These are phyloP conservation scores for Tenualosa thibaudeaui DNA, from an alignment of 2,797 vertebrate species.

Conservation along the genomic window DNA sequence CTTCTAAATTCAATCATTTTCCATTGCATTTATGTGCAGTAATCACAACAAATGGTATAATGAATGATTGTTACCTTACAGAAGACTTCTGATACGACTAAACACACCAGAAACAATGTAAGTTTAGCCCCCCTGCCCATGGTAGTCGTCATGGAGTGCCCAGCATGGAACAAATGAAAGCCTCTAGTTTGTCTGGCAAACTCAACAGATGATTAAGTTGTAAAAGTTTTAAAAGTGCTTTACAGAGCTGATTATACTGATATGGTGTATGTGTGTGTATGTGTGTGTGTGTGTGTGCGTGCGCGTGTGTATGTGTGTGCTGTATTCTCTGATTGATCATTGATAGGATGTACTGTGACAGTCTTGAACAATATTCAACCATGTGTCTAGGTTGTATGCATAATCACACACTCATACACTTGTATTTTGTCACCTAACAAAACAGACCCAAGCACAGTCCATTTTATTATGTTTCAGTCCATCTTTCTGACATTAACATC, in stretches of 20 bases:
- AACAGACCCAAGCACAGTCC: neutral
- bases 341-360: neutral
- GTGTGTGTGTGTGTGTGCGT: neutral
- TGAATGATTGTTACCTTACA: neutral
- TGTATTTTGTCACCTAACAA: neutral
- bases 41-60: neutral
- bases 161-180: neutral
- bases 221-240: conserved; percentile 9
- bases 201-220: neutral
- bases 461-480: neutral
- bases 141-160: neutral
- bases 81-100: neutral
- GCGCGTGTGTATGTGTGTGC: neutral
- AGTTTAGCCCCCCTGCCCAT: neutral
- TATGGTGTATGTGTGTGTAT: neutral
- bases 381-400: neutral
- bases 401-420: neutral
- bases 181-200: neutral
- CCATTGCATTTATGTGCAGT: neutral
- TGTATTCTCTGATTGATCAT: neutral
- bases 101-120: neutral
- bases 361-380: conserved; percentile 23
- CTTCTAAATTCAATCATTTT: neutral
- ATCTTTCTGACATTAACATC: too few relatives aligned
- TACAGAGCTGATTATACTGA: neutral